These are phyloP conservation scores for Melitaea athalia DNA, from an alignment of 2,888 invertebrate genomes.

Conservation along the genomic window DNA sequence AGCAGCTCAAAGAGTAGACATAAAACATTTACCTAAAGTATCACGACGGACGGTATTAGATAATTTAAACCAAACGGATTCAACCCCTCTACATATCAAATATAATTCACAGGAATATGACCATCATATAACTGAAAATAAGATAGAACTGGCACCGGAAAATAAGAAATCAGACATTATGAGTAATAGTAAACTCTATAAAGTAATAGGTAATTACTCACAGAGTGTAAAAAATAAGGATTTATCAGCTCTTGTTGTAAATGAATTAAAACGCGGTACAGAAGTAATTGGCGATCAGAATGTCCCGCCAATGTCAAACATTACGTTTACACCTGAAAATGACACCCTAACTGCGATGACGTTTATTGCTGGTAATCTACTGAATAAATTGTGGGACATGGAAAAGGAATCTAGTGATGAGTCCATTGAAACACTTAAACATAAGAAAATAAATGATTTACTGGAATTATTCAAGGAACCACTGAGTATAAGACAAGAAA, in stretches of 20 bases:
- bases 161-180: slow-evolving; percentile 47
- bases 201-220: slow-evolving; percentile 56
- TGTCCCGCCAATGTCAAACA: slow-evolving; percentile 63
- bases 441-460: slow-evolving; percentile 67
- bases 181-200: slow-evolving; percentile 49
- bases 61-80: slow-evolving; percentile 47
- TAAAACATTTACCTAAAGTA: slow-evolving; percentile 40
- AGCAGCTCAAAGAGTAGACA: slow-evolving; percentile 53
- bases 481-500: slow-evolving; percentile 66
- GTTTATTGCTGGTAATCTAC: slow-evolving; percentile 71
- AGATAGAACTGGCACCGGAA: slow-evolving; percentile 58
- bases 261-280: slow-evolving; percentile 62
- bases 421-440: slow-evolving; percentile 60
- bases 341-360: slow-evolving; percentile 74
- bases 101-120: slow-evolving; percentile 55
- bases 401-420: slow-evolving; percentile 61
- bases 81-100: slow-evolving; percentile 59
- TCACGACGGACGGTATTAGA: slow-evolving; percentile 51
- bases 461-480: slow-evolving; percentile 73
- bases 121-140: slow-evolving; percentile 63
- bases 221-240: slow-evolving; percentile 59
- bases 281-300: slow-evolving; percentile 65
- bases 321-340: slow-evolving; percentile 74
- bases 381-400: slow-evolving; percentile 74
- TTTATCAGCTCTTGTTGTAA: slow-evolving; percentile 68